Conservation (phyloP, 1,140 invertebrate genomes). For the Uloborus diversus region DNA sequence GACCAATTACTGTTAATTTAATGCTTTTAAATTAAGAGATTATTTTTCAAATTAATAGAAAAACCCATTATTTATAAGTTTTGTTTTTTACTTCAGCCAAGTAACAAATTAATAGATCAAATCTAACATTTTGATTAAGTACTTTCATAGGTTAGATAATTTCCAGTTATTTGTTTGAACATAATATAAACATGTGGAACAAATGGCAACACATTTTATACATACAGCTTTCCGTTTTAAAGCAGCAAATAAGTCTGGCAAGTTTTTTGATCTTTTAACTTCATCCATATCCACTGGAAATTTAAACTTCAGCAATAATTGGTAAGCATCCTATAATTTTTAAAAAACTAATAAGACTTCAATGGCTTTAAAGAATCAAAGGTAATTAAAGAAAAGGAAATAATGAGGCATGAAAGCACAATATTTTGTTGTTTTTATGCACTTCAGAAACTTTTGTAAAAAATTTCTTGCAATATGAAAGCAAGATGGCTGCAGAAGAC, state of each 20-base stretch:
- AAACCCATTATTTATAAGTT: no score
- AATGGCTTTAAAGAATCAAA: neutral
- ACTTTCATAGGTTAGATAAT: no score
- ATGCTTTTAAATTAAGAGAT: no score
- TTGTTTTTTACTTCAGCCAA: no score
- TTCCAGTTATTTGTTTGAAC: neutral
- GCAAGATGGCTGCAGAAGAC: no score
- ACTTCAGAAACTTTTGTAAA: no score
- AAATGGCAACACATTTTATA: no score
- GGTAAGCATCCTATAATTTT: slow-evolving; percentile 74
- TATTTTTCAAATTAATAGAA: no score
- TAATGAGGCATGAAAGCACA: neutral
- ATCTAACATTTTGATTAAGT: no score
- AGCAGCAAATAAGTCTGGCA: slow-evolving; percentile 79
- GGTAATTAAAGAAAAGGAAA: neutral
- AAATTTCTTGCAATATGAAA: no score
- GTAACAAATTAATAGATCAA: no score
- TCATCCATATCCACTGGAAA: slow-evolving; percentile 79
- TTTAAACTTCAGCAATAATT: slow-evolving; percentile 75
- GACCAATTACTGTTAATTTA: no score
- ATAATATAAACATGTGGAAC: neutral
- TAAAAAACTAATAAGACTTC: neutral
- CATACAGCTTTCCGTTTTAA: slow-evolving; percentile 72
- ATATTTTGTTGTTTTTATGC: neutral
- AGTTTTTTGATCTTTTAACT: slow-evolving; percentile 78